These are phyloP conservation scores for Tarsius wallacei DNA, from an alignment of 2,797 vertebrate species.

Conservation along the genomic window DNA sequence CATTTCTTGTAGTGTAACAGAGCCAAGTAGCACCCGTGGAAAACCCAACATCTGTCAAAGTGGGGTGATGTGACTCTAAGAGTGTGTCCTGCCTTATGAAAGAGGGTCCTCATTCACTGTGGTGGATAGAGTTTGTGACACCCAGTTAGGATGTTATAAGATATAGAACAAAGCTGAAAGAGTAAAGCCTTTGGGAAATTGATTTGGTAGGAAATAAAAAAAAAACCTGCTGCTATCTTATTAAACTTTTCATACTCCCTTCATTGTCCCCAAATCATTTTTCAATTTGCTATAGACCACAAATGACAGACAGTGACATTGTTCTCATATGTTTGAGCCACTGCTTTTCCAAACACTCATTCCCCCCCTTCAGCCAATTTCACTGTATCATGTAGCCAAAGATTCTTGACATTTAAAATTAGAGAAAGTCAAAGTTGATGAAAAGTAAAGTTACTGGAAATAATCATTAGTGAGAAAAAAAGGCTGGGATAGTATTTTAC, in stretches of 20 bases:
- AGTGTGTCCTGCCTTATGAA: not conserved
- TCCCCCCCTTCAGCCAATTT: not conserved
- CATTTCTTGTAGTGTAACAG: not conserved
- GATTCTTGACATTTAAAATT: conserved; percentile 68
- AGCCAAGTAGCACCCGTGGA: not conserved
- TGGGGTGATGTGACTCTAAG: not conserved
- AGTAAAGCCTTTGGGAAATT: conserved; percentile 45
- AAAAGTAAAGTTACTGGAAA: conserved; percentile 70
- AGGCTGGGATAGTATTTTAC: not conserved
- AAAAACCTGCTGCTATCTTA: conserved; percentile 37
- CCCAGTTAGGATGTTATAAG: not conserved
- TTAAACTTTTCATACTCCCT: conserved; percentile 45
- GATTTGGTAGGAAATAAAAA: conserved; percentile 55
- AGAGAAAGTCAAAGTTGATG: conserved; percentile 45
- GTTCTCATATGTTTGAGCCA: conserved; percentile 26
- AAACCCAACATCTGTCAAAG: not conserved
- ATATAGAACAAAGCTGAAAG: not conserved
- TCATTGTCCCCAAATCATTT: conserved; percentile 61
- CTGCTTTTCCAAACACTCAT: not conserved
- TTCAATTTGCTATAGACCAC: conserved; percentile 60
- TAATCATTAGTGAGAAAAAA: conserved; percentile 63
- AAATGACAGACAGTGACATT: conserved; percentile 48
- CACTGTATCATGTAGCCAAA: not conserved
- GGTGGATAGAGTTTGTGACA: conserved; percentile 1
- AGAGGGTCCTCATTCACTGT: not conserved